phyloP scores from a whole-genome alignment of 2,113 vertebrate species.

The Lynx canadensis region DNA sequence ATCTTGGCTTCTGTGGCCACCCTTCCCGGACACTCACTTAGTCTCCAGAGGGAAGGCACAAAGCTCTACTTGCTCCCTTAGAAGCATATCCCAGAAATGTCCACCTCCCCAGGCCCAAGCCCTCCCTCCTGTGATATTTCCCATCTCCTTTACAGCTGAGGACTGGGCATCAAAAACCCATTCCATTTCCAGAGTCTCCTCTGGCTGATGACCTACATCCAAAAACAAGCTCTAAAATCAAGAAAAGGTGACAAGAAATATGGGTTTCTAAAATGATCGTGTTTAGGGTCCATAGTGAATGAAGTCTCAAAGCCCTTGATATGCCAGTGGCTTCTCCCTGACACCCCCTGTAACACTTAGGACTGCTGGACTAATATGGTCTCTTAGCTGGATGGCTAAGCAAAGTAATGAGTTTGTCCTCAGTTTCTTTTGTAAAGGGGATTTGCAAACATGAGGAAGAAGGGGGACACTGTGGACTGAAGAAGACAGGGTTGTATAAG shows the following conservation, averaged over 20 bases:
- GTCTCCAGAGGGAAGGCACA: neutral
- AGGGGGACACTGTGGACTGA: neutral
- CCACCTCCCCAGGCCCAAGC: neutral
- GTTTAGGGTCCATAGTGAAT: neutral
- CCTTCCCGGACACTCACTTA: neutral
- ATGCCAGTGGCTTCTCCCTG: constrained; percentile 43
- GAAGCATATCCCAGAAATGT: neutral
- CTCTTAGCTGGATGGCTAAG: neutral
- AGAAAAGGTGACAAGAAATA: constrained; percentile 40
- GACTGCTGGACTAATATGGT: neutral
- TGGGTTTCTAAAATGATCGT: neutral
- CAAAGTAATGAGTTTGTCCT: neutral
- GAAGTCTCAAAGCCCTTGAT: constrained; percentile 27
- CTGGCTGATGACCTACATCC: neutral
- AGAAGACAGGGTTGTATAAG: neutral
- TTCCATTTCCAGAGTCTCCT: neutral
- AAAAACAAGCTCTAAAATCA: constrained; percentile 49
- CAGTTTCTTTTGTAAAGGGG: neutral
- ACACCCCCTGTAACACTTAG: neutral
- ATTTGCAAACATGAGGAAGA: constrained; percentile 19
- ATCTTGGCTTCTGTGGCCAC: neutral
- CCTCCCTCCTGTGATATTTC: neutral
- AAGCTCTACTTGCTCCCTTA: neutral
- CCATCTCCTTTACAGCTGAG: neutral
- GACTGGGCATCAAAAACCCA: neutral